Base-by-base conservation (phyloP, 2,113 vertebrate species). In the Salvelinus fontinalis region DNA sequence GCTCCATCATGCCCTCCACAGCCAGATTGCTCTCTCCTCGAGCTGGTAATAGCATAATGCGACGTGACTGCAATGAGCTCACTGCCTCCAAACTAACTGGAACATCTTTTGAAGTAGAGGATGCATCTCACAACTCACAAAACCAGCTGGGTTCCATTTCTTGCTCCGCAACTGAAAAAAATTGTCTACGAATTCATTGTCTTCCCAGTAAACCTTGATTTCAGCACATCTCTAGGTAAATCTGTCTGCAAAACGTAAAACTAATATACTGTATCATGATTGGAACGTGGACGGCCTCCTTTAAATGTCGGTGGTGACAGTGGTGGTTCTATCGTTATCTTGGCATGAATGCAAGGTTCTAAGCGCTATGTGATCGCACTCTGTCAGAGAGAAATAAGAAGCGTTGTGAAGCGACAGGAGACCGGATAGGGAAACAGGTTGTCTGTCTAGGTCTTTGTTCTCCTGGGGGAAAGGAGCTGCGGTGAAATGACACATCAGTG, bases 21-120 rank as follows among this genome's bases (percentile, higher is more conserved):
- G 59, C 59, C n/a, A 22, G 59, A n/a, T 16, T 71, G 67, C 73
- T 77, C 78, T 73, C 60, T 24, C 81, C 72, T 72, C 12, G 74
- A 80, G 82, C 83, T 70, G 81, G 66, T 75, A 77, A 76, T 75
- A 64, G 78, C 74, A 49, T 86, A 83, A 89, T 82, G 76, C 54
- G 24, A 77, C 81, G 74, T 78, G 85, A 90, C 85, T 85, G 84
- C 79, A 67, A 81, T 64, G 49, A 62, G 75, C 84, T 85, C 80
- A 79, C 76, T 44, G 39, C 39, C 39, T 44, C 39, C 39, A 44
- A 44, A 12, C 39, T 12, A 44, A 44, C 39, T 54, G 51, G 16
- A 18, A 54, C 16, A 14, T 54, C 51, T 54, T 14, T 16, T 14
- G 51, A 14, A 16, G 51, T 54, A 5, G 51, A 54, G 16, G 51